Percentiles rank a stretch among this genome's conserved stretches.
Evolutionary conservation across 1,140 invertebrate genomes (phyloP).

Genomic region (Formica selysi): DNA sequence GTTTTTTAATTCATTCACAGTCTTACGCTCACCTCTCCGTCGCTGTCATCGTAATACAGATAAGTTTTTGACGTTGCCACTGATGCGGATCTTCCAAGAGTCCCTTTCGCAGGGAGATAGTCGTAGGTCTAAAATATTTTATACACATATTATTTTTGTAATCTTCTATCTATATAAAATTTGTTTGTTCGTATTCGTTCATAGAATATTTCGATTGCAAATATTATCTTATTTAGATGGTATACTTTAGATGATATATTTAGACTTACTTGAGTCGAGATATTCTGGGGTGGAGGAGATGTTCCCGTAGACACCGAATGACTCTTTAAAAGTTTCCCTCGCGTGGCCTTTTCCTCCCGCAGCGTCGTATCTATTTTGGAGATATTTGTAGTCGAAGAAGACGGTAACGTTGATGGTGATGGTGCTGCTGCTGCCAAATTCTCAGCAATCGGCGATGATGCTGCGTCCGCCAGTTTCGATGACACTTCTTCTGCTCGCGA

Average conservation of each 20-base stretch:
- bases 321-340: conserved; percentile 59
- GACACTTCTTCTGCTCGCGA: background rate
- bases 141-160: background rate
- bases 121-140: conserved; percentile 82
- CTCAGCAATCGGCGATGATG: background rate
- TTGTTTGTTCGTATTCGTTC: background rate
- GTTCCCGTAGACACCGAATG: conserved; percentile 88
- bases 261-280: conserved; percentile 92
- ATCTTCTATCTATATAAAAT: background rate
- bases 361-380: background rate
- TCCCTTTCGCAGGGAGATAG: conserved; percentile 69
- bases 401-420: conserved; percentile 6
- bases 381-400: background rate
- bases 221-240: background rate
- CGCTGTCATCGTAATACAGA: conserved; percentile 81
- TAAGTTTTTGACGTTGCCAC: conserved; percentile 78
- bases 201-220: background rate
- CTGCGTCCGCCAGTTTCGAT: background rate
- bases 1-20: background rate
- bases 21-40: conserved; percentile 80
- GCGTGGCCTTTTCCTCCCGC: conserved; percentile 20
- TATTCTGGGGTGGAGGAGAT: conserved; percentile 94
- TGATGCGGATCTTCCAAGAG: conserved; percentile 75
- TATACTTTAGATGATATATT: background rate
- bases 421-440: background rate